These are phyloP conservation scores for Anoura caudifer DNA, from an alignment of 2,113 vertebrate genomes.

Conservation along the genomic window DNA sequence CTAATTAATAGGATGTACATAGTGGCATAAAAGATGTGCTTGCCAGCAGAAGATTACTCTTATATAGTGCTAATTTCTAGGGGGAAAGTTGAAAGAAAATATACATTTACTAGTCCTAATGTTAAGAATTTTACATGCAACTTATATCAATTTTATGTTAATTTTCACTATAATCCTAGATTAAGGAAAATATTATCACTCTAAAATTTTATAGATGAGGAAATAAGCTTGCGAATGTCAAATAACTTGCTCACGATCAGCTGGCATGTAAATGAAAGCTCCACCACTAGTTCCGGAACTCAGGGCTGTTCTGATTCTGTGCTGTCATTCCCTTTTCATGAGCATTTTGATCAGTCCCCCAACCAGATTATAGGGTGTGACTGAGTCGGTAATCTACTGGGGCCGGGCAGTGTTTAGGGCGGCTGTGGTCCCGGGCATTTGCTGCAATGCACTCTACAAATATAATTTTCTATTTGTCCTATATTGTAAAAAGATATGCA, in stretches of 20 bases:
- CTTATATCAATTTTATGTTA: not conserved
- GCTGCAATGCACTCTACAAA: not conserved
- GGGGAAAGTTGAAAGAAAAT: not conserved
- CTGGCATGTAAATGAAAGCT: not conserved
- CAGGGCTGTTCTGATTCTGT: not conserved
- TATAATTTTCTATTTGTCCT: not conserved
- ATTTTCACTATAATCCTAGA: not conserved
- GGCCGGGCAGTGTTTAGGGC: not conserved
- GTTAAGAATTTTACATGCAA: constrained; percentile 33
- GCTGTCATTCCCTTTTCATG: not conserved
- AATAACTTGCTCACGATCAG: not conserved
- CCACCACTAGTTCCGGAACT: not conserved
- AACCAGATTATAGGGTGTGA: not conserved
- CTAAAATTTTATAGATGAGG: not conserved
- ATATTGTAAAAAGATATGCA: not conserved
- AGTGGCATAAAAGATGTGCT: not conserved
- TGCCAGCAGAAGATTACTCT: constrained; percentile 1
- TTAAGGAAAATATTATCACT: not conserved
- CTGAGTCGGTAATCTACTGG: not conserved
- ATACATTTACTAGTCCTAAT: not conserved
- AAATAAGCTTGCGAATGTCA: not conserved
- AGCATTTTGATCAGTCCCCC: not conserved
- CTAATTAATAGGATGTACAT: constrained; percentile 18
- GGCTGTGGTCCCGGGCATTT: not conserved
- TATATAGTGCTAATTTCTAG: not conserved